Conservation (phyloP, 2,113 vertebrate species). For the Meleagris gallopavo region DNA sequence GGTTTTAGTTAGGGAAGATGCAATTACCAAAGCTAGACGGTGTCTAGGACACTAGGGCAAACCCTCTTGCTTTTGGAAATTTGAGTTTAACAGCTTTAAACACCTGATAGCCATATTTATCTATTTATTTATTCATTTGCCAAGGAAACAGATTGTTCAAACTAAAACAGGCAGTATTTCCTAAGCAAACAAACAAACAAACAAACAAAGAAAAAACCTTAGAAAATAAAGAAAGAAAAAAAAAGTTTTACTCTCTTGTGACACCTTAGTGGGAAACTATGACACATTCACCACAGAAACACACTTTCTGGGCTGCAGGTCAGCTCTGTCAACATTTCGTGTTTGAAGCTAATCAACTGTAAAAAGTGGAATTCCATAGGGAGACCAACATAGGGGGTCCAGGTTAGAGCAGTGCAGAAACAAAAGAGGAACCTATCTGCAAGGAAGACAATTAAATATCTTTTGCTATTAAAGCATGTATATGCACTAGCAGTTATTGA, state of each 20-base stretch:
- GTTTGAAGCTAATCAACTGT: background rate
- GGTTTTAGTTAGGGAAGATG: background rate
- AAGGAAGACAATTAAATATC: background rate
- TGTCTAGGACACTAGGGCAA: conserved; percentile 31
- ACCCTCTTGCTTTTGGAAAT: conserved; percentile 48
- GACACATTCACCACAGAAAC: background rate
- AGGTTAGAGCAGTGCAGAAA: background rate
- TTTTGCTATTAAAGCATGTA: background rate
- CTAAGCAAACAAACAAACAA: background rate
- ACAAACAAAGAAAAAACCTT: background rate
- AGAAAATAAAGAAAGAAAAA: background rate
- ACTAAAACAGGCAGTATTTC: background rate
- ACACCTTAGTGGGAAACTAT: background rate
- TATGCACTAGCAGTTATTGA: background rate
- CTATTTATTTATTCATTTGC: background rate
- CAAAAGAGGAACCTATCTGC: background rate
- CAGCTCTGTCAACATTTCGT: background rate
- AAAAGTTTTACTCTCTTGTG: background rate
- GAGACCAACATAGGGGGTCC: background rate
- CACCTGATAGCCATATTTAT: conserved; percentile 35
- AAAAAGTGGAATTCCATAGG: background rate
- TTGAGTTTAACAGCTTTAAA: conserved; percentile 63
- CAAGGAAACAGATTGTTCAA: background rate
- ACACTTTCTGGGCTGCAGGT: background rate
- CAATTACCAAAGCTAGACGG: conserved; percentile 30